Conservation (phyloP, 2,888 invertebrate species). For the Oligia latruncula region DNA sequence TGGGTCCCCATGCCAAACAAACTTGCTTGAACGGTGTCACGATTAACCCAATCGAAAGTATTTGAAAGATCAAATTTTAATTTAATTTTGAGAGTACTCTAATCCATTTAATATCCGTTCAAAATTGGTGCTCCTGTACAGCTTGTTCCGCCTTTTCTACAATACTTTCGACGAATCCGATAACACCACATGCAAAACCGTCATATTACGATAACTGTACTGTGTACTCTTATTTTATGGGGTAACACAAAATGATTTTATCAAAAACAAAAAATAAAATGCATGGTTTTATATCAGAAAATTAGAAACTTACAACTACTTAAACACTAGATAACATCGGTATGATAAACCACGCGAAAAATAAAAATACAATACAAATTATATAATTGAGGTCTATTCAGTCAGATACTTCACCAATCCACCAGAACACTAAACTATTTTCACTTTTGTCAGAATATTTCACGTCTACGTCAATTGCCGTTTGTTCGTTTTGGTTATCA, state of each 20-base stretch:
- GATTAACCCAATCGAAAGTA: background rate
- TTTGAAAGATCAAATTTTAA: background rate
- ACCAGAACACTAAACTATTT: constrained; percentile 88
- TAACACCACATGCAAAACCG: background rate
- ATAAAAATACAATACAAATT: background rate
- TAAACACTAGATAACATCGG: constrained; percentile 34
- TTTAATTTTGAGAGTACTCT: background rate
- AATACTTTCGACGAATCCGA: background rate
- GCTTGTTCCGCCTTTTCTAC: background rate
- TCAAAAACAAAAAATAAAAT: constrained; percentile 15
- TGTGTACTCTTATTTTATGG: background rate
- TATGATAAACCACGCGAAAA: background rate
- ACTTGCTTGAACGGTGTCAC: background rate
- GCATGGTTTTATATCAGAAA: constrained; percentile 29
- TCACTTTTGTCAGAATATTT: constrained; percentile 67
- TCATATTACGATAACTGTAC: too few species aligned
- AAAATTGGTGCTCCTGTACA: background rate
- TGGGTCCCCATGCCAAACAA: background rate
- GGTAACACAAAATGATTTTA: background rate
- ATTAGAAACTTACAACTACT: constrained; percentile 31
- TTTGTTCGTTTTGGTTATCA: constrained; percentile 9
- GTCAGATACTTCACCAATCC: constrained; percentile 82
- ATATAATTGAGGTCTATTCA: constrained; percentile 58
- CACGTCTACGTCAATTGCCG: constrained; percentile 34
- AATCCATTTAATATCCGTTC: background rate